Evolutionary conservation across 1,140 invertebrate species (phyloP), one percentile per base, ranked within the genome.

Genomic region (Drosophila melanica): DNA sequence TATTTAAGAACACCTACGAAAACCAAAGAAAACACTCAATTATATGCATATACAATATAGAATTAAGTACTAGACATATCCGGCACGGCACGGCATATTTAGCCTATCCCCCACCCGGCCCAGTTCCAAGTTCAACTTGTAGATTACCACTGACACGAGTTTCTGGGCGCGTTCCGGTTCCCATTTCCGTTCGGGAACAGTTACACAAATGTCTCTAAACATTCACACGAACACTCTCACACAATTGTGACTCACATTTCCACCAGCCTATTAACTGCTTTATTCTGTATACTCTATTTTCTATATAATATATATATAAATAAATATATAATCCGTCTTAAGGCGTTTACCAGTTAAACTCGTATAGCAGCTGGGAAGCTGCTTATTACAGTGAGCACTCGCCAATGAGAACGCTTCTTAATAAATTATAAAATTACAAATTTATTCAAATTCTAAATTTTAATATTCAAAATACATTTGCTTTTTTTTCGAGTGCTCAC

Each of bases 201-300:
- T 27, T 27, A 42, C 7, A 44, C 23, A 44, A 57, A 14, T 57
- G 54, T 44, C 44, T 63, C 77, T 75, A 79, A 74, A 73, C 42
- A 54, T 30, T 4, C 14, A 4, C 42, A 47, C 16, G 57, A 30
- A 39, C 33, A 65, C 55, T 12, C 51, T 18, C 33, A 76, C 54
- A 47, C 75, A 72, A 51, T 23, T 75, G 66, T 70, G 59, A 73
- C 71, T 80, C 37, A 79, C 72, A 75, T 58, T 37, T 54, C 53
- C 67, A 55, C 60, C 45, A 72, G 67, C 66, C 67, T 50, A 81
- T 69, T 75, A 81, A 81, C 64, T 54, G 65, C 77, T 76, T 81
- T 71, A 63, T 48, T 37, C 41, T 62, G 45, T 74, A 53, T 50
- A 20, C 41, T 58, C 33, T 59, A 55, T n/a, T 42, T 23, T 23